Conservation (phyloP, 2,113 vertebrate genomes). For the Antechinus flavipes region DNA sequence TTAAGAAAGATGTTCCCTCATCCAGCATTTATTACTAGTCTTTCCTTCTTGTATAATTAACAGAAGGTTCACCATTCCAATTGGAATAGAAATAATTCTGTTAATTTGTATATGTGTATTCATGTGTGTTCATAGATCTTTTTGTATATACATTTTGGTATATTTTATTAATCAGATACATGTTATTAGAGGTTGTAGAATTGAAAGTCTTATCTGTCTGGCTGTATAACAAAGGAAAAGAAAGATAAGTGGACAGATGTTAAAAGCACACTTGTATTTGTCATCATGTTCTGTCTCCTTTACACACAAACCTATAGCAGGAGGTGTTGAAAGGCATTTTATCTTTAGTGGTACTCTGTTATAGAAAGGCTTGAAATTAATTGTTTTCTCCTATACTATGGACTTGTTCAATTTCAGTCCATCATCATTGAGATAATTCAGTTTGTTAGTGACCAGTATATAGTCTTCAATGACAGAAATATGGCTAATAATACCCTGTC, state of each 20-base stretch:
- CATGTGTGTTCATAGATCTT: background rate
- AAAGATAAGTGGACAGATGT: background rate
- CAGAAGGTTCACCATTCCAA: constrained; percentile 18
- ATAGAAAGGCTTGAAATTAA: background rate
- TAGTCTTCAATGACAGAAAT: background rate
- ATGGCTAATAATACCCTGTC: background rate
- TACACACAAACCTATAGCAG: background rate
- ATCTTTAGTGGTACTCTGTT: background rate
- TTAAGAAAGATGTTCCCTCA: accelerated
- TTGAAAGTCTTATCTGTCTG: background rate
- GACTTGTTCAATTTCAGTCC: background rate
- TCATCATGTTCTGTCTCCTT: background rate
- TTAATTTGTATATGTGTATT: background rate
- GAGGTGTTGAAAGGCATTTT: background rate
- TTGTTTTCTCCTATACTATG: background rate
- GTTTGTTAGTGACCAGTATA: background rate
- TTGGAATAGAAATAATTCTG: constrained; percentile 17
- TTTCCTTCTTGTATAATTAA: background rate
- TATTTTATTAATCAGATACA: background rate
- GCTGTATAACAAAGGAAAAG: background rate
- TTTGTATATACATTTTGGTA: background rate
- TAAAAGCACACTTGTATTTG: background rate
- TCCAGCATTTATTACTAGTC: background rate
- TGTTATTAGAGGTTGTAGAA: background rate
- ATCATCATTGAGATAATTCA: background rate